Evolutionary conservation across 2,888 invertebrate species (phyloP).

Genomic region (Mesoligia furuncula): DNA sequence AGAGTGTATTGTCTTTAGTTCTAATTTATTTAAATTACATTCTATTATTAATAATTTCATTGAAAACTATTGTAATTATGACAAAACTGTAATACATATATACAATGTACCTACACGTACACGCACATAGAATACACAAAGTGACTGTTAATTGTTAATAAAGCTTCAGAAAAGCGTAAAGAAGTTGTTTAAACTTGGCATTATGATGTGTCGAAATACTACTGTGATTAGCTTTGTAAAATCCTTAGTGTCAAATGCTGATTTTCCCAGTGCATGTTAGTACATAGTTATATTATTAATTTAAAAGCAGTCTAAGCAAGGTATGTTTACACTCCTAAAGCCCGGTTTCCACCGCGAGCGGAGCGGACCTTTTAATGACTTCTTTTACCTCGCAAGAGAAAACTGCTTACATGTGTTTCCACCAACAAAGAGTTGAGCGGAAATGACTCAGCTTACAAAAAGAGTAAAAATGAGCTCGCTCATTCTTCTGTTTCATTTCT

Average conservation of each 20-base stretch:
- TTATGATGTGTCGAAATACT: constrained; percentile 36
- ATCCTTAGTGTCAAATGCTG: constrained; percentile 22
- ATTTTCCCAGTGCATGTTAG: constrained; percentile 9
- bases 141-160: constrained; percentile 30
- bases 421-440: no score
- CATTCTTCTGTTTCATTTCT: no score
- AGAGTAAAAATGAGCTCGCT: no score
- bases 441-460: no score
- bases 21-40: constrained; percentile 20
- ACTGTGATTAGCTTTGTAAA: constrained; percentile 52
- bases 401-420: no score
- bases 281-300: not conserved
- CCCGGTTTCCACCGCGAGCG: no score
- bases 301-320: not conserved
- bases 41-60: constrained; percentile 22
- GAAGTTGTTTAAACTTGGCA: constrained; percentile 16
- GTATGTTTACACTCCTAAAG: not conserved
- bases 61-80: constrained; percentile 27
- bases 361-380: no score
- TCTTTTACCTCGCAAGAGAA: no score
- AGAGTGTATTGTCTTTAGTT: constrained; percentile 26
- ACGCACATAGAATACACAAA: constrained; percentile 27
- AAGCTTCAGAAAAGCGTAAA: constrained; percentile 20
- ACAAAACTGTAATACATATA: constrained; percentile 30
- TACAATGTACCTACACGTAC: constrained; percentile 32